These are phyloP conservation scores for Raphicerus campestris DNA, from an alignment of 2,113 vertebrate species.

Conservation along the genomic window DNA sequence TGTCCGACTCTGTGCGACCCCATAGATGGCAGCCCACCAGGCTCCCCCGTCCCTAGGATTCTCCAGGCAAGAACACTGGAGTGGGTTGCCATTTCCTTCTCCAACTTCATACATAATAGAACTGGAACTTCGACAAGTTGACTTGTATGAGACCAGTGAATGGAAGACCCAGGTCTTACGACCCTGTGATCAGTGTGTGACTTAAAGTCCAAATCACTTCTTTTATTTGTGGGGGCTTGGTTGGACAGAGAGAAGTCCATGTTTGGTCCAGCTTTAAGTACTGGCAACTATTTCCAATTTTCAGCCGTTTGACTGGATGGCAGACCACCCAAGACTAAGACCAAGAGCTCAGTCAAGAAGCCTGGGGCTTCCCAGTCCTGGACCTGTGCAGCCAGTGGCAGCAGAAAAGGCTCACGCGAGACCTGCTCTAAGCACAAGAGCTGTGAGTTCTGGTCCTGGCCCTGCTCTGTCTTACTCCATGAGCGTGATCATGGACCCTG, in stretches of 20 bases:
- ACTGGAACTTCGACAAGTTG: neutral
- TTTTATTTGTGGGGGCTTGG: neutral
- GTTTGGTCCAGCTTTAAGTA: neutral
- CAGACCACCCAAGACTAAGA: neutral
- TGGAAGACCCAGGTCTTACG: neutral
- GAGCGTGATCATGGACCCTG: neutral
- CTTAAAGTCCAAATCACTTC: neutral
- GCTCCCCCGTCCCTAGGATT: too few relatives aligned
- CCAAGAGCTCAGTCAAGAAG: neutral
- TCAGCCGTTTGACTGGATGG: neutral
- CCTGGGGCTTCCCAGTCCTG: neutral
- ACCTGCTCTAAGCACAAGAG: neutral
- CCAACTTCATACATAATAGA: neutral
- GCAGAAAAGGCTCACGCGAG: neutral
- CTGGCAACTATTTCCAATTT: neutral
- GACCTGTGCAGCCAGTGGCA: neutral
- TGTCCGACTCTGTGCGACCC: too few relatives aligned
- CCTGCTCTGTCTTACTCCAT: neutral
- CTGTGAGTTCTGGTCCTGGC: neutral
- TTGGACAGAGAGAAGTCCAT: neutral
- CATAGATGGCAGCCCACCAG: too few relatives aligned
- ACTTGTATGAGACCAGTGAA: neutral
- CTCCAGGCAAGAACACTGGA: too few relatives aligned
- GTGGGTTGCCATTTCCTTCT: too few relatives aligned
- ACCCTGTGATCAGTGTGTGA: neutral